Evolutionary conservation across 2,113 vertebrate species (phyloP).

Genomic region (Caranx melampygus): DNA sequence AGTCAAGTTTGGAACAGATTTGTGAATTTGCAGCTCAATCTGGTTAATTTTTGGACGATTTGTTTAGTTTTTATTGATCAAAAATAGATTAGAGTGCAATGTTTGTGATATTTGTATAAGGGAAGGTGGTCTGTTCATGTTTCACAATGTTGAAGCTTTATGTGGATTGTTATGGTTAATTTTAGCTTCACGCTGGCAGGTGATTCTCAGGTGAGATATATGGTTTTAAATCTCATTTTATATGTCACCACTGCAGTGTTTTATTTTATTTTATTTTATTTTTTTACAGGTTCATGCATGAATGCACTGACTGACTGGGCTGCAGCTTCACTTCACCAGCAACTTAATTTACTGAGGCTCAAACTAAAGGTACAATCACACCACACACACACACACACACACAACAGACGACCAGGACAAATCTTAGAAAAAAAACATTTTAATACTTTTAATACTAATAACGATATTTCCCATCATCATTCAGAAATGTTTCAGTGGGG

Average conservation of each 20-base stretch:
- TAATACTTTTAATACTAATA: constrained; percentile 70
- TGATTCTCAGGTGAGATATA: too few relatives aligned
- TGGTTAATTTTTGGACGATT: not conserved
- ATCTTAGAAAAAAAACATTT: constrained; percentile 78
- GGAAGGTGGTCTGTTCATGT: too few relatives aligned
- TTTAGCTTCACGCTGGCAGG: too few relatives aligned
- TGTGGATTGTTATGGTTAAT: too few relatives aligned
- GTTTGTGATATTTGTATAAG: not conserved
- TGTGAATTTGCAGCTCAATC: too few relatives aligned
- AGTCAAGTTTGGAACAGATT: not conserved
- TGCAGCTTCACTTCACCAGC: not conserved
- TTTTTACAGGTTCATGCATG: too few relatives aligned
- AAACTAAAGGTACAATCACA: not conserved
- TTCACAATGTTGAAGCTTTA: not conserved
- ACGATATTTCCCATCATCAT: constrained; percentile 71
- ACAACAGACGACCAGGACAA: constrained; percentile 52
- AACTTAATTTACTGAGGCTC: not conserved
- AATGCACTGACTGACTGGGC: not conserved
- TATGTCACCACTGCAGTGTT: too few relatives aligned
- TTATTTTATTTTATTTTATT: too few relatives aligned
- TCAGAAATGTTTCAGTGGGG: constrained; percentile 71
- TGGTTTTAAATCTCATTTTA: too few relatives aligned
- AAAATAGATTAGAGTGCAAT: not conserved
- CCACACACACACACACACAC: constrained; percentile 8
- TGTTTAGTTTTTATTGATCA: not conserved